Percentiles rank a stretch among this genome's conserved stretches.
Conservation (phyloP, 2,797 vertebrate genomes). For the Oryzias dopingdopingensis region DNA sequence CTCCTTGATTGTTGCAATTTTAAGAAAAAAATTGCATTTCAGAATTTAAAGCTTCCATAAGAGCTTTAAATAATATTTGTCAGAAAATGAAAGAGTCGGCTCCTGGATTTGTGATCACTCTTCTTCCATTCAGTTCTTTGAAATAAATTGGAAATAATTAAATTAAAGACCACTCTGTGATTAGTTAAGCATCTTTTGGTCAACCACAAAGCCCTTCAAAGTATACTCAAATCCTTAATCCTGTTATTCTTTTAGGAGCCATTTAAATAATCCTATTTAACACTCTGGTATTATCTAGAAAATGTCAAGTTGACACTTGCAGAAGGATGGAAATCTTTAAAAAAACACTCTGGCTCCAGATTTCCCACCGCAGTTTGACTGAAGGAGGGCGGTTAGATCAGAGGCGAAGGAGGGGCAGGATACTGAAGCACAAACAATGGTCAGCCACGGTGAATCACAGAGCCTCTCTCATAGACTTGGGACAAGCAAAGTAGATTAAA, state of each 20-base stretch:
- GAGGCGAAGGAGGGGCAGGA: slow-evolving; percentile 62
- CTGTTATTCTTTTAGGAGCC: slow-evolving; percentile 6
- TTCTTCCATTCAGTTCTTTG: too few species aligned
- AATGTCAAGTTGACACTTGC: slow-evolving; percentile 27
- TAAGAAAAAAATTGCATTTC: too few species aligned
- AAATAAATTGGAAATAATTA: too few species aligned
- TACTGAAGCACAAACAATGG: slow-evolving; percentile 68
- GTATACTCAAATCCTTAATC: not conserved
- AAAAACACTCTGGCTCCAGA: slow-evolving; percentile 33
- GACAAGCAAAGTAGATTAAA: slow-evolving; percentile 69
- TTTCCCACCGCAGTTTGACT: slow-evolving; percentile 47
- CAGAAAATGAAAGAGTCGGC: too few species aligned
- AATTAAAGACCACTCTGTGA: not conserved
- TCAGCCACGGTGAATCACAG: slow-evolving; percentile 68
- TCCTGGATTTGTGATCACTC: too few species aligned
- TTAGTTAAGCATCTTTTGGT: not conserved
- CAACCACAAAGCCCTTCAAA: not conserved
- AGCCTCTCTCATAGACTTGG: slow-evolving; percentile 59
- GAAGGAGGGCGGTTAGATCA: slow-evolving; percentile 61
- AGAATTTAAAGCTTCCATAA: too few species aligned
- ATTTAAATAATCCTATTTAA: slow-evolving; percentile 13
- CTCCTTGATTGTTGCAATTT: too few species aligned
- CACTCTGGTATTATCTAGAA: slow-evolving; percentile 33
- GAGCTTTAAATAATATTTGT: too few species aligned
- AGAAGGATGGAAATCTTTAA: slow-evolving; percentile 49